A percentile compares a stretch with the other conserved stretches of the same genome.
phyloP scores from a whole-genome alignment of 64 coral and sea anemone genomes.

The Montipora foliosa region DNA sequence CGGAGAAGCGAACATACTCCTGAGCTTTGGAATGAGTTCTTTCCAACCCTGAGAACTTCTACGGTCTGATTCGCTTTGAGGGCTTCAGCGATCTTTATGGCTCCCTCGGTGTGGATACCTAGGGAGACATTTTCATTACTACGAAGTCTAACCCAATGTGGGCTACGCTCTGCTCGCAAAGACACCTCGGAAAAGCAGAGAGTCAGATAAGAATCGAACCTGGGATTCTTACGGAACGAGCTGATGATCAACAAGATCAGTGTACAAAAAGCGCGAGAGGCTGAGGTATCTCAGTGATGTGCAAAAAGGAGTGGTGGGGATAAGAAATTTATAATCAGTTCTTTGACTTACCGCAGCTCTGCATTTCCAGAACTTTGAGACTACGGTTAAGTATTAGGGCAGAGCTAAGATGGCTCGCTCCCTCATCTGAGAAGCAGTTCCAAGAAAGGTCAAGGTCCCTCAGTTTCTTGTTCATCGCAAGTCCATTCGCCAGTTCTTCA shows the following conservation, averaged over 20 bases:
- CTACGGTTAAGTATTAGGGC: constrained; percentile 4
- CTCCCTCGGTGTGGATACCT: constrained; percentile 33
- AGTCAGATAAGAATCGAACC: no score
- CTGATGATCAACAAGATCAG: no score
- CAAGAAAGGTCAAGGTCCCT: constrained; percentile 64
- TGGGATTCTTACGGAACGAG: no score
- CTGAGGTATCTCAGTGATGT: no score
- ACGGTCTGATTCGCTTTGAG: constrained; percentile 44
- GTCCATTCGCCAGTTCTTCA: constrained; percentile 28
- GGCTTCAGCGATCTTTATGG: constrained; percentile 37
- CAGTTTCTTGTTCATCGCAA: constrained; percentile 23
- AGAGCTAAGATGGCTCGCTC: constrained; percentile 19
- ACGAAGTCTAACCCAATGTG: neutral
- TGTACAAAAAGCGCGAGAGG: no score
- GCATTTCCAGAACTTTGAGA: constrained; percentile 50
- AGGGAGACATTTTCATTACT: neutral
- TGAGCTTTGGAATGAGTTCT: constrained; percentile 48
- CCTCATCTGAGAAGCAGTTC: constrained; percentile 61
- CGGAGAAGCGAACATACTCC: constrained; percentile 43
- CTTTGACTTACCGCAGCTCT: neutral
- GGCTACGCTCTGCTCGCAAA: no score
- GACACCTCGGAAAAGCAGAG: no score
- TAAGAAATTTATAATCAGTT: no score
- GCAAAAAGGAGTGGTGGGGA: no score
- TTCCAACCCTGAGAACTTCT: constrained; percentile 56